Evolutionary conservation across 2,113 vertebrate genomes (phyloP).

Genomic region (Isurus oxyrinchus): DNA sequence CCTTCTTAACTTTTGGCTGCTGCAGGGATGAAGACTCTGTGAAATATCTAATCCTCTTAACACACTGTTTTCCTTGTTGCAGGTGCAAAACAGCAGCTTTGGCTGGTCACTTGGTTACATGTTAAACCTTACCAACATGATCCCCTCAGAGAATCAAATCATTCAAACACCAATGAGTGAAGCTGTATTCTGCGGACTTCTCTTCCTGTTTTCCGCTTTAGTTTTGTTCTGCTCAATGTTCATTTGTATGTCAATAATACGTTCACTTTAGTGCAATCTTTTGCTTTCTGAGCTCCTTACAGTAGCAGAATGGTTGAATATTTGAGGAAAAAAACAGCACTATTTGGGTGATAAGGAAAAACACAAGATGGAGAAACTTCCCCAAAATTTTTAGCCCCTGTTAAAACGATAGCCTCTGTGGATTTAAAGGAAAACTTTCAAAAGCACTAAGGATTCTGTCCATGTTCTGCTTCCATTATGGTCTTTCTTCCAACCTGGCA

Average conservation of each 20-base stretch:
- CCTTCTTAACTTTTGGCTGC: not conserved
- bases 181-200: conserved; percentile 64
- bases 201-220: conserved; percentile 68
- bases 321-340: not conserved
- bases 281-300: not conserved
- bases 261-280: not conserved
- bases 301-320: not conserved
- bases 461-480: no score
- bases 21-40: not conserved
- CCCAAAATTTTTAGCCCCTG: not conserved
- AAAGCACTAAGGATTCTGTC: not conserved
- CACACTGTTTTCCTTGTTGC: conserved; percentile 44
- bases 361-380: not conserved
- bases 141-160: conserved; percentile 73
- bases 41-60: not conserved
- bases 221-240: conserved; percentile 64
- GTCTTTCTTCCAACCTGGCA: not conserved
- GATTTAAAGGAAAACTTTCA: not conserved
- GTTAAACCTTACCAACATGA: conserved; percentile 87
- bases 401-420: not conserved
- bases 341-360: not conserved
- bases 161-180: conserved; percentile 64
- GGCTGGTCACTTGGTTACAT: conserved; percentile 92
- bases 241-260: conserved; percentile 44
- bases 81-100: conserved; percentile 79